These are phyloP conservation scores for Labrus mixtus DNA, from an alignment of 2,113 vertebrate genomes.

Conservation along the genomic window DNA sequence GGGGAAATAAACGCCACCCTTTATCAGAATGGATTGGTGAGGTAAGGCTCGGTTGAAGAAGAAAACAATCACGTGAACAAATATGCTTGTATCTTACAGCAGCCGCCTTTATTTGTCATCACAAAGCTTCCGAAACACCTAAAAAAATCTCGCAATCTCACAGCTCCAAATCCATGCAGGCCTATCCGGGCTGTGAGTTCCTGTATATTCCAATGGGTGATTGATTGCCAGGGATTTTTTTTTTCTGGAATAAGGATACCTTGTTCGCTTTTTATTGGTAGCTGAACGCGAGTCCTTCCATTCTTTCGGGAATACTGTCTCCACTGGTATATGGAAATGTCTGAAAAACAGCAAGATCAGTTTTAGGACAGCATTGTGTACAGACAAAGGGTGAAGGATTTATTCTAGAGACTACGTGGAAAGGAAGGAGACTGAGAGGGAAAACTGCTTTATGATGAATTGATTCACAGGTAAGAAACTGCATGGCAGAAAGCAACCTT, in stretches of 20 bases:
- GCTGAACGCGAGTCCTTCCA: slow-evolving; percentile 93
- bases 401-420: slow-evolving; percentile 90
- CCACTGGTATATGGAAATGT: slow-evolving; percentile 94
- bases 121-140: slow-evolving; percentile 88
- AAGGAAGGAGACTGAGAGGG: slow-evolving; percentile 89
- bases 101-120: slow-evolving; percentile 95
- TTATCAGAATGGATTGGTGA: slow-evolving; percentile 85
- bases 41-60: slow-evolving; percentile 87
- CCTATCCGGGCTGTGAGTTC: slow-evolving; percentile 72
- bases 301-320: slow-evolving; percentile 99
- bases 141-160: slow-evolving; percentile 85
- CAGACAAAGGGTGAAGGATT: slow-evolving; percentile 99
- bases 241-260: slow-evolving; percentile 84
- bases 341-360: slow-evolving; percentile 97
- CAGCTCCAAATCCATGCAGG: slow-evolving; percentile 84
- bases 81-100: slow-evolving; percentile 96
- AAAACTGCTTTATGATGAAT: slow-evolving; percentile 93
- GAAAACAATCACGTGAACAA: slow-evolving; percentile 96
- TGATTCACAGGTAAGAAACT: slow-evolving; percentile 98
- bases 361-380: slow-evolving; percentile 97
- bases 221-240: slow-evolving; percentile 86
- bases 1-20: slow-evolving; percentile 80
- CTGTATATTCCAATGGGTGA: slow-evolving; percentile 79
- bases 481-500: slow-evolving; percentile 94
- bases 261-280: slow-evolving; percentile 97